Base-by-base conservation (phyloP, 2,888 invertebrate genomes). In the Vannuccia rotundouncinata region DNA sequence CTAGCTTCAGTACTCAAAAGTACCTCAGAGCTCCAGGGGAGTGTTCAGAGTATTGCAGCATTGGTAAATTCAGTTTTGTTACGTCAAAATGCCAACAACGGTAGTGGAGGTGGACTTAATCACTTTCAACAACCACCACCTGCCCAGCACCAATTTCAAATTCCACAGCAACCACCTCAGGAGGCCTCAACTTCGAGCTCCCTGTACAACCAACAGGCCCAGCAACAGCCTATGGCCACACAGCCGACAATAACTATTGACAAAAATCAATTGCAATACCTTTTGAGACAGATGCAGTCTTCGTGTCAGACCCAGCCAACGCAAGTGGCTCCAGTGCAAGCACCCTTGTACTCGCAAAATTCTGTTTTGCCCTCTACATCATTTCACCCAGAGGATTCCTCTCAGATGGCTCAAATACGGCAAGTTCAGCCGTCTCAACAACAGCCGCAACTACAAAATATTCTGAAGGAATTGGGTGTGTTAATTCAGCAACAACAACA, bases 401-500 rank as follows among this genome's bases (percentile, higher is more conserved):
- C 66, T 22, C 66, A 66, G 66, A 5, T 22, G 2, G 5, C 66
- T n/a, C 66, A 66, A 22, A 22, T 66, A 66, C 66, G 66, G 2
- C 66, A 45, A 45, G 5, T 45, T 5, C 45, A 66, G 25, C 66
- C 66, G 2, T 17, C 25, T 13, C 66, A 66, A 27, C 66, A 66
- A 27, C 66, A 66, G 25, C 66, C 66, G 13, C 66, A 66, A 27
- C 13, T 66, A 22, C 66, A 66, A 66, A 66, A 66, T 22, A 66
- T 66, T n/a, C 66, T 66, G 10, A 66, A 66, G 25, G 66, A 66
- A 66, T 27, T 66, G 13, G 66, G 66, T n/a, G 66, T 13, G 25
- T 66, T 66, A 22, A 66, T 66, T n/a, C 66, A 66, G 25, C 66
- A 66, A 22, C 66, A 66, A 22, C 66, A 66, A 66, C 66, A 66